Base-by-base conservation (phyloP, 2,888 invertebrate genomes). In the Callyntrura sp. region DNA sequence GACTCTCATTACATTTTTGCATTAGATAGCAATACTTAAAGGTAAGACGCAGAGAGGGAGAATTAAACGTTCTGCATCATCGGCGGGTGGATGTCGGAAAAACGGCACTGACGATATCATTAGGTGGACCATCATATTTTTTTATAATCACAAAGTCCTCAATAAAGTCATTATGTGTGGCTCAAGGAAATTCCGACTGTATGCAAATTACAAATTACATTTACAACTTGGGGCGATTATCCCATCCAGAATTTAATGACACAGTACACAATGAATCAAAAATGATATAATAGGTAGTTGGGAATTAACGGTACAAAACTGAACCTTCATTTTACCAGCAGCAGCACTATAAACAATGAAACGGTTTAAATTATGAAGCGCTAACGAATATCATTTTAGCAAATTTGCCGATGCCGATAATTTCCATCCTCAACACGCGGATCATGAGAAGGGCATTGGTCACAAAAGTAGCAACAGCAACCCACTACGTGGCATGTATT, bases 1-100 rank as follows among this genome's bases (percentile, higher is more conserved):
- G 70, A 70, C 35, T 70, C 43, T 70, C 70, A 45, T 70, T 70
- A 70, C 70, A 45, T n/a, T n/a, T n/a, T n/a, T n/a, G n/a, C n/a
- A n/a, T n/a, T n/a, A n/a, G n/a, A n/a, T 35, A 35, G 68, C 35
- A 68, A 35, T 68, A 35, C 28, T 65, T n/a, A 68, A 35, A 35
- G 3, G 35, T 35, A 35, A 35, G 6, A 6, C 35, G 35, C 35
- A 35, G 35, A 35, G 14, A 28, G 2, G 8, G n/a, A 68, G 35
- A 43, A n/a, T 70, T 17, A 70, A 65, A 65, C 12, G 65, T 35
- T 28, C 28, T 28, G 12, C 65, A 65, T 60, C n/a, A 51, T 60
- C 60, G 60, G 60, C 17, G 60, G 60, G 60, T 6, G 65, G 20
- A 17, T 28, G 28, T 28, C 65, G 65, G 65, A 28, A 28, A 65